Evolutionary conservation across 2,888 invertebrate genomes (phyloP).

Genomic region (Mimas tiliae): DNA sequence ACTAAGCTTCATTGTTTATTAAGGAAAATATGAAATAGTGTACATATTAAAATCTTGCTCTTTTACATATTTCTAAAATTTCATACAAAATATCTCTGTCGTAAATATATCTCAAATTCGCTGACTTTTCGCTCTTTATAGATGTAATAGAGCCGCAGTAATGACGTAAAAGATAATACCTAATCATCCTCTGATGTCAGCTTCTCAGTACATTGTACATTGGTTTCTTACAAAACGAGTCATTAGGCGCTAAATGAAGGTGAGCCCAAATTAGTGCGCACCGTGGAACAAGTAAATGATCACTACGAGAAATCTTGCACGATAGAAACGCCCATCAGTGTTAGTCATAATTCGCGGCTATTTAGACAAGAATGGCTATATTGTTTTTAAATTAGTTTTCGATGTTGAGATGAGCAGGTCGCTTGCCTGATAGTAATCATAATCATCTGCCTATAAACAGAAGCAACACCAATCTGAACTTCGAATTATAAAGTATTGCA

Average conservation of each 20-base stretch:
- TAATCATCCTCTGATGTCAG: slow-evolving; percentile 38
- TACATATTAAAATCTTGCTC: not conserved
- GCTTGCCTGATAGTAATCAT: too few species aligned
- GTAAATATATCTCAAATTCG: not conserved
- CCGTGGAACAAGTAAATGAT: slow-evolving; percentile 25
- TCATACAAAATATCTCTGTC: not conserved
- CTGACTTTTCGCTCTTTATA: not conserved
- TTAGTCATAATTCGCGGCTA: not conserved
- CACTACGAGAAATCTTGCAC: slow-evolving; percentile 9
- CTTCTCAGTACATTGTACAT: slow-evolving; percentile 22
- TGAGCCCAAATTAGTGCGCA: slow-evolving; percentile 19
- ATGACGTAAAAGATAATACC: slow-evolving; percentile 29
- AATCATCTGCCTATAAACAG: too few species aligned
- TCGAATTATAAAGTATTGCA: too few species aligned
- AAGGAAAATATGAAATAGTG: too few species aligned
- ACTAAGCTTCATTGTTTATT: too few species aligned
- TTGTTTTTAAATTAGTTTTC: too few species aligned
- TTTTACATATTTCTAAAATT: not conserved
- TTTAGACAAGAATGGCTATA: not conserved
- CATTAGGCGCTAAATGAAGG: slow-evolving; percentile 24
- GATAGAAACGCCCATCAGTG: not conserved
- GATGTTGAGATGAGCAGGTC: too few species aligned
- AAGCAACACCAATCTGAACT: too few species aligned
- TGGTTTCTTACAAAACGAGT: slow-evolving; percentile 25
- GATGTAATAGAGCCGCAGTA: not conserved